Evolutionary conservation across 2,888 invertebrate genomes (phyloP).

Genomic region (Reticulitermes lucifugus): DNA sequence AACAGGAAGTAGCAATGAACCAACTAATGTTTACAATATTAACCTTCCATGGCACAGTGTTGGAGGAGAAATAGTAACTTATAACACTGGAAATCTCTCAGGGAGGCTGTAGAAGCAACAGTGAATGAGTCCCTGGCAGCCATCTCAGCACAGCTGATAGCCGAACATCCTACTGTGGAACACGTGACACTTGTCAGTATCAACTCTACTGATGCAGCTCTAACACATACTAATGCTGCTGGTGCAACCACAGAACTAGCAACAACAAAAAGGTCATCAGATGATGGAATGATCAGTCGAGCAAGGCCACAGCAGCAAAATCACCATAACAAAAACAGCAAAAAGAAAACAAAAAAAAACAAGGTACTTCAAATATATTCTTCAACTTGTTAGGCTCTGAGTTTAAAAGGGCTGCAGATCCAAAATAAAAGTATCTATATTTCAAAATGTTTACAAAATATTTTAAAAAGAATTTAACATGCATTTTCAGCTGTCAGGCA

Average conservation of each 20-base stretch:
- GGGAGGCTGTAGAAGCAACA: slow-evolving; percentile 28
- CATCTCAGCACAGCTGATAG: slow-evolving; percentile 48
- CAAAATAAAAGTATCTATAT: too few species aligned
- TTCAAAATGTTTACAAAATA: too few species aligned
- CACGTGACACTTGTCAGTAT: background rate
- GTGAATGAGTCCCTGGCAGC: slow-evolving; percentile 51
- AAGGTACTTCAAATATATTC: background rate
- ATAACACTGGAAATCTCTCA: background rate
- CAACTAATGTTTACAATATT: too few species aligned
- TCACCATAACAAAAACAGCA: slow-evolving; percentile 32
- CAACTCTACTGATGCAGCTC: background rate
- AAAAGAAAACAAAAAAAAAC: slow-evolving; percentile 32
- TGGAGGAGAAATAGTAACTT: too few species aligned
- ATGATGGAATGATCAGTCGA: slow-evolving; percentile 13
- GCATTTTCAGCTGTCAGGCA: too few species aligned
- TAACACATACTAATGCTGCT: background rate
- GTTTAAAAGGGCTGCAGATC: too few species aligned
- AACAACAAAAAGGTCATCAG: slow-evolving; percentile 29
- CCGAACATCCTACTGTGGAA: slow-evolving; percentile 32
- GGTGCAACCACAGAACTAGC: slow-evolving; percentile 23
- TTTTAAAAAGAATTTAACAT: too few species aligned
- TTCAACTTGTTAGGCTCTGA: too few species aligned
- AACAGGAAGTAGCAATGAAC: too few species aligned
- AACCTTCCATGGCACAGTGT: too few species aligned
- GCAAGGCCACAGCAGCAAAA: slow-evolving; percentile 17